Conservation (phyloP, 1,140 invertebrate genomes). For the Brachionus rotundiformis region DNA sequence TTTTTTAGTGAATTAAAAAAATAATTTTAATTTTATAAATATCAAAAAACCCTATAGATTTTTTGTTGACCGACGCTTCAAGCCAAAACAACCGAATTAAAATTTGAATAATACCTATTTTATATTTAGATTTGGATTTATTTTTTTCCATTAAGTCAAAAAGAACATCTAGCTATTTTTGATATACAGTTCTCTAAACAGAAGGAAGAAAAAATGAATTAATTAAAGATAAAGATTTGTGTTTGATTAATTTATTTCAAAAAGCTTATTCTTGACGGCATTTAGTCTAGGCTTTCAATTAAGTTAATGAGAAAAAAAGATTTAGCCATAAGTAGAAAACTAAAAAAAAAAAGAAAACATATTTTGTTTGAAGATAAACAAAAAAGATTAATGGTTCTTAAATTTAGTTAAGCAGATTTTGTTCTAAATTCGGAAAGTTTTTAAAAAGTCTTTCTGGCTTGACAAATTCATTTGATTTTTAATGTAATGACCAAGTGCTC, state of each 20-base stretch:
- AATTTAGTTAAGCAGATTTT: neutral
- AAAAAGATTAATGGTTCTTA: neutral
- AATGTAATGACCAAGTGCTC: neutral
- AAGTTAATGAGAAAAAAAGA: conserved; percentile 2
- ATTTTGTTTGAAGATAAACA: neutral
- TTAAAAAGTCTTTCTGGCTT: neutral
- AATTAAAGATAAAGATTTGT: conserved; percentile 1
- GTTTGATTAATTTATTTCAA: conserved; percentile 10
- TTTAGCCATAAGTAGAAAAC: conserved; percentile 2
- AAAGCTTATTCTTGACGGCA: neutral
- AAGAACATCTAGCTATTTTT: neutral
- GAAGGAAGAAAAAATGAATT: neutral
- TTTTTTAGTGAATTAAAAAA: neutral
- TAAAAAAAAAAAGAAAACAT: neutral
- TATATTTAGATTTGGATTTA: neutral
- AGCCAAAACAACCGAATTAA: neutral
- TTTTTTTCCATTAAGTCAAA: neutral
- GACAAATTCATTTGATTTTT: neutral
- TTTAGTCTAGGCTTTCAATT: conserved; percentile 11
- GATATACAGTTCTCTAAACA: neutral
- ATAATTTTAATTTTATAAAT: neutral
- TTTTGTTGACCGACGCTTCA: neutral
- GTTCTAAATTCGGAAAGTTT: neutral
- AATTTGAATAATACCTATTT: neutral
- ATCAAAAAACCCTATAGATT: neutral